phyloP scores from a whole-genome alignment of 1,140 invertebrate genomes.

The Bombus huntii region DNA sequence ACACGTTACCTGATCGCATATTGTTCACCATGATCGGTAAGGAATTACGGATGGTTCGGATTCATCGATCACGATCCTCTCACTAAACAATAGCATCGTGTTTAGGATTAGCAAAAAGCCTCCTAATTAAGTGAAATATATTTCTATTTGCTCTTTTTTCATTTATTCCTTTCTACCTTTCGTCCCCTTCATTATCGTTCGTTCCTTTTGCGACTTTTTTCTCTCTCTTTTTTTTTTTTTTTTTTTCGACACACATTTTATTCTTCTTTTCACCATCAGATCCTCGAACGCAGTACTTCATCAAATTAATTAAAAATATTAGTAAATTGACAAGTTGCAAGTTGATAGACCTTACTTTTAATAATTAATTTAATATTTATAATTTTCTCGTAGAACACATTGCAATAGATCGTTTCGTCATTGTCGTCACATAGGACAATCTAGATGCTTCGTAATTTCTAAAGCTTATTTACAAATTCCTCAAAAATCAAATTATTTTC shows the following conservation, averaged over 20 bases:
- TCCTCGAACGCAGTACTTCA: rapidly evolving
- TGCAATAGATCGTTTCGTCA: too few species aligned
- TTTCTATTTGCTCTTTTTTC: background rate
- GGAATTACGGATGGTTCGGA: background rate
- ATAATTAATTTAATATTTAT: too few species aligned
- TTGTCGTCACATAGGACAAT: too few species aligned
- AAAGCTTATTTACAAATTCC: too few species aligned
- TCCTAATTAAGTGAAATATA: background rate
- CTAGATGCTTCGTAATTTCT: too few species aligned
- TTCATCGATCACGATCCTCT: background rate
- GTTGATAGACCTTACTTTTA: too few species aligned
- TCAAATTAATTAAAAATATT: background rate
- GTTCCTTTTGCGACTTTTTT: too few species aligned
- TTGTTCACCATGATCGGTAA: background rate
- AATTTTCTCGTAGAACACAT: too few species aligned
- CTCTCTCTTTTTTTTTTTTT: background rate
- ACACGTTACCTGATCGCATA: background rate
- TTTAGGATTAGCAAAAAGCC: background rate
- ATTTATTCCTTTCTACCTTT: background rate
- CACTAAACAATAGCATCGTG: background rate
- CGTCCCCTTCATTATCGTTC: background rate
- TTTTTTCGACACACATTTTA: background rate
- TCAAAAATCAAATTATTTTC: too few species aligned
- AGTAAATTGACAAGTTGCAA: too few species aligned
- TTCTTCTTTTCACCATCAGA: background rate